Conservation (phyloP, 2,888 invertebrate species). For the Pristionchus fissidentatus region DNA sequence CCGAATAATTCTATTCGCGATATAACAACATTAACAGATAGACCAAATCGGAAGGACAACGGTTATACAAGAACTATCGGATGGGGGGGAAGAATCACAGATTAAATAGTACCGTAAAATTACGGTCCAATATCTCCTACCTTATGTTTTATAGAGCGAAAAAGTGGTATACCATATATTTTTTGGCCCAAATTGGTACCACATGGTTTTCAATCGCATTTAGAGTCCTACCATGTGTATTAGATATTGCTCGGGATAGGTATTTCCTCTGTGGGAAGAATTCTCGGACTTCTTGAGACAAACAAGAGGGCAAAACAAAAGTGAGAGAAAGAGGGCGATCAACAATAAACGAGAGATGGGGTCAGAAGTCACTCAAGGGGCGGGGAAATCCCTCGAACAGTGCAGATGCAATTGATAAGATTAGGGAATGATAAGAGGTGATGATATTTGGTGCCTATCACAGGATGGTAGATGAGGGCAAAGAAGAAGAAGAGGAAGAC, state of each 20-base stretch:
- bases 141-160: no score
- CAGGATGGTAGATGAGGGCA: constrained; percentile 1
- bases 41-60: background rate
- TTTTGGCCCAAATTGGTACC: no score
- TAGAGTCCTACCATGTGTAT: no score
- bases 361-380: background rate
- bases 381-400: background rate
- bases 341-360: background rate
- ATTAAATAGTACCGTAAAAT: no score
- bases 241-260: no score
- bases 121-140: no score
- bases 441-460: constrained; percentile 9
- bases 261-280: no score
- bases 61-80: background rate
- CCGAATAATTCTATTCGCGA: no score
- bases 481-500: background rate
- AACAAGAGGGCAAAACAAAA: constrained; percentile 7
- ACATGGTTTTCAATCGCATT: no score
- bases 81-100: no score
- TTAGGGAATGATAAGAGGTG: background rate
- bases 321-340: background rate
- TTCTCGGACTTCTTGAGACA: no score
- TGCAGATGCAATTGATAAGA: constrained; percentile 15
- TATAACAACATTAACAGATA: background rate
- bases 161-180: no score